Conservation (phyloP, 2,797 vertebrate species). For the Sebastes kiyomatsui region DNA sequence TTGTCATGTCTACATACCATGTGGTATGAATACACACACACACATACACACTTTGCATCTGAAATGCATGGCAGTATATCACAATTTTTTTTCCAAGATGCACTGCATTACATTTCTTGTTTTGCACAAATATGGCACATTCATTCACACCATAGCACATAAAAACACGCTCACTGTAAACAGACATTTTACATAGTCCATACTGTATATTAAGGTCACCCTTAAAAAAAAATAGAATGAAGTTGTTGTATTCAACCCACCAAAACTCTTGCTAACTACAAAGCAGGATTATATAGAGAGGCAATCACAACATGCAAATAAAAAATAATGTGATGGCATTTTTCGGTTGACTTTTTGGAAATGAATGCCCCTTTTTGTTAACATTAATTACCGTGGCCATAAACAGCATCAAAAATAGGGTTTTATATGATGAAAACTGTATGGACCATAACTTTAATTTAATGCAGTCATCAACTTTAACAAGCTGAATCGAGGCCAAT, state of each 20-base stretch:
- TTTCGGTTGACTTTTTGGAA: not conserved
- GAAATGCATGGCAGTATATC: not conserved
- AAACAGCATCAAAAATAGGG: too few species aligned
- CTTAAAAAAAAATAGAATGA: not conserved
- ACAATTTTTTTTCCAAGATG: not conserved
- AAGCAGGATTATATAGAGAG: not conserved
- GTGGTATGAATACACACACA: not conserved
- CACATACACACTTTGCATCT: not conserved
- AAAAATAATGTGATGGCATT: not conserved
- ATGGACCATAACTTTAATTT: not conserved
- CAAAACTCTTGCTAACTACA: not conserved
- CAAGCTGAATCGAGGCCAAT: not conserved
- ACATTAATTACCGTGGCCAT: not conserved
- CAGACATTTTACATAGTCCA: not conserved
- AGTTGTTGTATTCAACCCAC: not conserved
- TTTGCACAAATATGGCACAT: not conserved
- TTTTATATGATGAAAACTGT: not conserved
- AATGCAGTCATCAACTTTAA: not conserved
- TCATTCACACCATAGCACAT: not conserved
- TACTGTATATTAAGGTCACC: not conserved
- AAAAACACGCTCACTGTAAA: not conserved
- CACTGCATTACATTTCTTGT: not conserved
- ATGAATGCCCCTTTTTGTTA: not conserved
- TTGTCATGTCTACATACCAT: conserved; percentile 31
- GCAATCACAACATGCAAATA: not conserved